phyloP scores from a whole-genome alignment of 2,113 vertebrate genomes.

The Hiodon alosoides region DNA sequence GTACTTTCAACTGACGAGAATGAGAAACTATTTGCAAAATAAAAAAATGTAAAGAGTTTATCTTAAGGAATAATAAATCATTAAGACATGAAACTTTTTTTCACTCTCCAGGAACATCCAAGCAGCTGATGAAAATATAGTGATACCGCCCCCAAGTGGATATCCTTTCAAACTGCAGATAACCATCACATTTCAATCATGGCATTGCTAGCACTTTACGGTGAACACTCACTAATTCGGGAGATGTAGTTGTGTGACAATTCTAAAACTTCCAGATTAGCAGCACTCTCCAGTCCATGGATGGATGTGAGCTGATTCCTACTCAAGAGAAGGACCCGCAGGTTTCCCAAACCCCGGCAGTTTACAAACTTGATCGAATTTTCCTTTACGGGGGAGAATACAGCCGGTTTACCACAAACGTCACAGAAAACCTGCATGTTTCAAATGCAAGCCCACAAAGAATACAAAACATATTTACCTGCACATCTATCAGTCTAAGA shows the following conservation, averaged over 20 bases:
- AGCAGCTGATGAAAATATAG: constrained; percentile 9
- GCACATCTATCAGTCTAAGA: constrained; percentile 73
- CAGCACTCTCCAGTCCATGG: constrained; percentile 75
- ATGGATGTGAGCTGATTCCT: constrained; percentile 78
- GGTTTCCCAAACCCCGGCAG: constrained; percentile 72
- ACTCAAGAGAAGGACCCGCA: constrained; percentile 71
- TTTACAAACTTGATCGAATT: constrained; percentile 75
- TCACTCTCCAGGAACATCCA: no score
- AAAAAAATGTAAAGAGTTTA: neutral
- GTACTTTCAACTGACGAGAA: neutral
- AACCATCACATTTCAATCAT: neutral
- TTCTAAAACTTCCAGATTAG: constrained; percentile 72
- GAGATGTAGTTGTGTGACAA: constrained; percentile 84
- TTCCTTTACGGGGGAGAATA: constrained; percentile 60
- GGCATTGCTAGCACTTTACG: neutral
- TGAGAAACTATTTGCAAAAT: neutral
- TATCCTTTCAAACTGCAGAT: neutral
- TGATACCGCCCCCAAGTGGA: constrained; percentile 19
- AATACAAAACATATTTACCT: constrained; percentile 58
- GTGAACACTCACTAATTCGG: constrained; percentile 73
- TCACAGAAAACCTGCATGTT: neutral
- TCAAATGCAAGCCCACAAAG: neutral
- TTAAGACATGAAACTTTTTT: no score
- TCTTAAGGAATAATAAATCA: no score
- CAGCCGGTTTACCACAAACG: neutral